Conservation (phyloP, 1,140 invertebrate genomes). For the Neocloeon triangulifer region DNA sequence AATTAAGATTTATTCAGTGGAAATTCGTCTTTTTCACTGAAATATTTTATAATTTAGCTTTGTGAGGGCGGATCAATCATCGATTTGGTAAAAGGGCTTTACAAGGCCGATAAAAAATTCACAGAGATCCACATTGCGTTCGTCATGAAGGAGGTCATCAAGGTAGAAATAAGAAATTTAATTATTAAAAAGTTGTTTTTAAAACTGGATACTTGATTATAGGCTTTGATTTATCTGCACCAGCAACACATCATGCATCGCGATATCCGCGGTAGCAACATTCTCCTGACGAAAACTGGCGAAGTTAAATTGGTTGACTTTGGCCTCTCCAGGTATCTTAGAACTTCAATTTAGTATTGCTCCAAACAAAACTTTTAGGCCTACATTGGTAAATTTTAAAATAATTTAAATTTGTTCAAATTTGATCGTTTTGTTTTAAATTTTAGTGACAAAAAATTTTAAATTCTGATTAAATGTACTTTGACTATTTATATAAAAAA, state of each 20-base stretch:
- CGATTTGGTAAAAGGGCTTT: constrained; percentile 46
- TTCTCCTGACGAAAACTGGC: constrained; percentile 60
- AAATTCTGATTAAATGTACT: no score
- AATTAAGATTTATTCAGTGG: constrained; percentile 2
- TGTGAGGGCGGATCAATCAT: constrained; percentile 60
- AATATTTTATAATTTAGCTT: constrained; percentile 25
- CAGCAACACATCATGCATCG: constrained; percentile 70
- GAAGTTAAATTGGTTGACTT: constrained; percentile 69
- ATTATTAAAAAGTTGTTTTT: constrained; percentile 1
- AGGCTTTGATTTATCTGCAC: constrained; percentile 58
- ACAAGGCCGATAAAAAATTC: constrained; percentile 42
- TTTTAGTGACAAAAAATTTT: no score
- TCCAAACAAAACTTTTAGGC: not conserved
- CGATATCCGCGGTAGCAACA: constrained; percentile 67
- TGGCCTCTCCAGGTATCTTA: constrained; percentile 40
- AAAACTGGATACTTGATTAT: constrained; percentile 11
- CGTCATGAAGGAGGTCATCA: constrained; percentile 63
- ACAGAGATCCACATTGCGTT: constrained; percentile 68
- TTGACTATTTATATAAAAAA: no score
- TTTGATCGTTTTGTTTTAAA: no score
- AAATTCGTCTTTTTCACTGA: not conserved
- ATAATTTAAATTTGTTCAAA: no score
- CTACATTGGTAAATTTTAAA: not conserved
- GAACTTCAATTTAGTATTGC: not conserved
- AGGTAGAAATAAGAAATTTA: constrained; percentile 26